Evolutionary conservation across 2,888 invertebrate species (phyloP).

Genomic region (Mechanitis messenoides): DNA sequence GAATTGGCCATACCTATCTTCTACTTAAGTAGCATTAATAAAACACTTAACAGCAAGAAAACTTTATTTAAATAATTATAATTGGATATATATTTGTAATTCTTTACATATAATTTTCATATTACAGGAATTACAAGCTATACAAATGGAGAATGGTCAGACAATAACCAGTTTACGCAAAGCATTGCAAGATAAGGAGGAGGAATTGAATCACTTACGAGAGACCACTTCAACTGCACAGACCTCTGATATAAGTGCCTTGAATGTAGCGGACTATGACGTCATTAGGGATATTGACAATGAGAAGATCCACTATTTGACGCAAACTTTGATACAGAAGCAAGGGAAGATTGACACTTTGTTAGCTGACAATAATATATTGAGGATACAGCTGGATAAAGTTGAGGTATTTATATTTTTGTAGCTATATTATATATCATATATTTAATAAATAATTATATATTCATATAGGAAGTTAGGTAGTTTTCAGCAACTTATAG

Average conservation of each 20-base stretch:
- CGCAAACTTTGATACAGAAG: conserved; percentile 89
- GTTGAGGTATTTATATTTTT: conserved; percentile 73
- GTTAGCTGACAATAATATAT: conserved; percentile 89
- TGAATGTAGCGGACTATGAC: conserved; percentile 66
- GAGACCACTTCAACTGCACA: conserved; percentile 42
- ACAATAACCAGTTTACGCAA: conserved; percentile 51
- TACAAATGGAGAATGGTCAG: conserved; percentile 54
- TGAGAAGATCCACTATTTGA: conserved; percentile 78
- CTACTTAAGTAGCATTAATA: no score
- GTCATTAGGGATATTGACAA: conserved; percentile 49
- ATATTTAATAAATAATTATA: no score
- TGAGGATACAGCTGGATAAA: conserved; percentile 89
- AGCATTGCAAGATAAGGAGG: conserved; percentile 53
- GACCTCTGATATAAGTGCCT: conserved; percentile 51
- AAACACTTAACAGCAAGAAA: no score
- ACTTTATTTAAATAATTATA: no score
- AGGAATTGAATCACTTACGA: conserved; percentile 45
- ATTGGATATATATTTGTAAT: neutral
- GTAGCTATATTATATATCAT: no score
- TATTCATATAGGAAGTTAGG: no score
- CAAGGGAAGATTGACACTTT: conserved; percentile 90
- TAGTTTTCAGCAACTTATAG: no score
- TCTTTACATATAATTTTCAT: neutral
- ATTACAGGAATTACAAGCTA: conserved; percentile 53
- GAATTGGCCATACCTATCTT: no score